phyloP scores from a whole-genome alignment of 2,797 vertebrate species.

The Cetoscarus ocellatus region DNA sequence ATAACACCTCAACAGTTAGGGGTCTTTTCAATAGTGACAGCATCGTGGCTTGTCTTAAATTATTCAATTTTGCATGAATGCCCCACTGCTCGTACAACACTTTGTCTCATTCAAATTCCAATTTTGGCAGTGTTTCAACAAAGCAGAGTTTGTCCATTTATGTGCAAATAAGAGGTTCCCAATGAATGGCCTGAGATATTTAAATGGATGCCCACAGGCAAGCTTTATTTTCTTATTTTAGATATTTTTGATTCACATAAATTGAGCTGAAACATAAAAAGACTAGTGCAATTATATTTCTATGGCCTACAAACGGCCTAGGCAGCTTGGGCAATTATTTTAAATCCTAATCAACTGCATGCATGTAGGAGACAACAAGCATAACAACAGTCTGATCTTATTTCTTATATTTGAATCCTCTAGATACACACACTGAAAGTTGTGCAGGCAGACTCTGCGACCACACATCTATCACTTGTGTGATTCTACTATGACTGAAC shows the following conservation, averaged over 20 bases:
- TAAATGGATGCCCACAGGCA: not conserved
- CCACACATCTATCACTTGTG: too few relatives aligned
- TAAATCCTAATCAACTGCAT: too few relatives aligned
- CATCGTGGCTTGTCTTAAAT: conserved; percentile 33
- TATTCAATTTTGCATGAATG: conserved; percentile 37
- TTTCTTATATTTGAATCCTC: too few relatives aligned
- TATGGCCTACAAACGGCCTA: not conserved
- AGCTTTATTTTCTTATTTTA: conserved; percentile 6
- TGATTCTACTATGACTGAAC: too few relatives aligned
- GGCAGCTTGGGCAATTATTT: too few relatives aligned
- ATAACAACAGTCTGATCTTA: too few relatives aligned
- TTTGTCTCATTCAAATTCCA: conserved; percentile 24
- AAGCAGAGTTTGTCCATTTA: conserved; percentile 11
- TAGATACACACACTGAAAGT: too few relatives aligned
- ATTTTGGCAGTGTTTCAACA: conserved; percentile 29
- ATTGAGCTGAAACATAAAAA: not conserved
- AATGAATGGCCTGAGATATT: conserved; percentile 13
- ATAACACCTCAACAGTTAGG: conserved; percentile 22
- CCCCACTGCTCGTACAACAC: conserved; percentile 8
- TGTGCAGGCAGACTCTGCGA: too few relatives aligned
- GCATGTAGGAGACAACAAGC: too few relatives aligned
- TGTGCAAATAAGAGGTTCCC: conserved; percentile 20
- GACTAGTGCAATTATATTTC: not conserved
- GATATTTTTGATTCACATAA: conserved; percentile 22
- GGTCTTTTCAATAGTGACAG: conserved; percentile 18